These are phyloP conservation scores for Heliconius sara DNA, from an alignment of 2,888 invertebrate genomes.

Conservation along the genomic window DNA sequence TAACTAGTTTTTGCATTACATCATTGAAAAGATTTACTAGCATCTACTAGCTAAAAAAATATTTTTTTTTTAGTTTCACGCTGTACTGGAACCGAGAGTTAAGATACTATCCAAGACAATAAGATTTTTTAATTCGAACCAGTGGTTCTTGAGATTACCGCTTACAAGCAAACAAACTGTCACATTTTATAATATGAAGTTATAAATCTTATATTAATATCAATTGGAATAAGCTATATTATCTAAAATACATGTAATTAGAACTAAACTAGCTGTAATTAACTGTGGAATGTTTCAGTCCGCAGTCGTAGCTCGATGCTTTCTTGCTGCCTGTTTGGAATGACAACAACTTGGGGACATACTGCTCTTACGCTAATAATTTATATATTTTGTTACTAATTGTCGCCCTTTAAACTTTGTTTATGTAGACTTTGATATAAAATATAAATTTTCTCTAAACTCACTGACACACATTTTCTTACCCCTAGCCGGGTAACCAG, in stretches of 20 bases:
- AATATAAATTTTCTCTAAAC: too few relatives aligned
- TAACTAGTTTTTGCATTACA: background rate
- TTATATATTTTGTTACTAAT: too few relatives aligned
- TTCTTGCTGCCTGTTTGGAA: slow-evolving; percentile 18
- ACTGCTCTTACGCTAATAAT: background rate
- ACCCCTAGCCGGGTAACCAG: too few relatives aligned
- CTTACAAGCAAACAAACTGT: too few relatives aligned
- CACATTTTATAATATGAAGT: too few relatives aligned
- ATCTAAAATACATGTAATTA: slow-evolving; percentile 2
- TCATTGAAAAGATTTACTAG: background rate
- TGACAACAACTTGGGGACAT: slow-evolving; percentile 27
- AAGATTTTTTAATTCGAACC: too few relatives aligned
- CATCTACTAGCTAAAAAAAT: too few relatives aligned
- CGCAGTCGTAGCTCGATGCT: slow-evolving; percentile 18
- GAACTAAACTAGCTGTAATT: slow-evolving; percentile 18
- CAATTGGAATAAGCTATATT: background rate
- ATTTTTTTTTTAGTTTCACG: too few relatives aligned
- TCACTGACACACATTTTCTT: too few relatives aligned
- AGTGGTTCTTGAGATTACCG: too few relatives aligned
- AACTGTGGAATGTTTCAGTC: slow-evolving; percentile 29
- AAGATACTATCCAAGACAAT: background rate
- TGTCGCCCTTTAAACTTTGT: too few relatives aligned
- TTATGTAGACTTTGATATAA: too few relatives aligned
- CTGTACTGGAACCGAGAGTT: background rate
- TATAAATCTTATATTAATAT: background rate